These are phyloP conservation scores for Champsocephalus gunnari DNA, from an alignment of 2,797 vertebrate species.

Conservation along the genomic window DNA sequence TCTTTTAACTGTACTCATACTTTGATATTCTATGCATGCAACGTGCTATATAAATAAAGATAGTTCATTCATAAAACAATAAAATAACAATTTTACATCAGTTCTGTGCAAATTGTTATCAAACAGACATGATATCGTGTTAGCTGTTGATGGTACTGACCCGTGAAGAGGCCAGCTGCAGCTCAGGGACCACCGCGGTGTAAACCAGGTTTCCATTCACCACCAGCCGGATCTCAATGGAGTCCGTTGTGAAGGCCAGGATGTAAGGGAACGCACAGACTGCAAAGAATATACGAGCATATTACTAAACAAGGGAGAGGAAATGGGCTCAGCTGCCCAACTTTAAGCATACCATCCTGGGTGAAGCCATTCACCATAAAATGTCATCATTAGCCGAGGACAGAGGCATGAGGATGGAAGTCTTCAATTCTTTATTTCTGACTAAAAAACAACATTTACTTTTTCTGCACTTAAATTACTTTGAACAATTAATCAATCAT, in stretches of 20 bases:
- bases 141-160: conserved; percentile 81
- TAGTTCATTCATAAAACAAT: background rate
- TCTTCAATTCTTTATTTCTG: too few species aligned
- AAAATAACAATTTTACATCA: background rate
- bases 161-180: conserved; percentile 94
- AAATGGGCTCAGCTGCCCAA: background rate
- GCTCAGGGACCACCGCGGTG: conserved; percentile 95
- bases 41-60: too few species aligned
- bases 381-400: conserved; percentile 28
- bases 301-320: background rate
- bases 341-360: too few species aligned
- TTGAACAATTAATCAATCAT: background rate
- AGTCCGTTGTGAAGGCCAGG: conserved; percentile 97
- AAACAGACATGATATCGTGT: background rate
- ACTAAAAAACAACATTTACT: too few species aligned
- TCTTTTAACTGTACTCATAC: too few species aligned
- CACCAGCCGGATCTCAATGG: conserved; percentile 97
- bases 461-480: too few species aligned
- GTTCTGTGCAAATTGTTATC: background rate
- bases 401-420: conserved; percentile 9
- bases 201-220: conserved; percentile 99
- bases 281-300: conserved; percentile 73
- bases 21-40: too few species aligned
- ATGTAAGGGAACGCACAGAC: conserved; percentile 99
- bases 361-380: conserved; percentile 12